Conservation (phyloP, 2,888 invertebrate genomes). For the Heliconius hortense region DNA sequence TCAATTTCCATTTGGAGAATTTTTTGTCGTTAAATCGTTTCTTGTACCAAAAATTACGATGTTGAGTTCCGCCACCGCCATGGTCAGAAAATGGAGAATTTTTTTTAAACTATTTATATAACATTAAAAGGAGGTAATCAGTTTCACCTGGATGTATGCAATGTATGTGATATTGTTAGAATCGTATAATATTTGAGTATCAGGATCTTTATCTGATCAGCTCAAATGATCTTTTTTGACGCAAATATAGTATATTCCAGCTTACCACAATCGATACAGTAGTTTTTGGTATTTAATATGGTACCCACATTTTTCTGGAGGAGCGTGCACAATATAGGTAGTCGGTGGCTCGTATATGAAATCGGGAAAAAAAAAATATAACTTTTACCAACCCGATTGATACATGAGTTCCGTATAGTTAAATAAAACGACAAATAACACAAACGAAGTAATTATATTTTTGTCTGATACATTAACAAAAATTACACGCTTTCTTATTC, state of each 20-base stretch:
- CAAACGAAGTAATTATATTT: neutral
- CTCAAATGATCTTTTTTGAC: too few relatives aligned
- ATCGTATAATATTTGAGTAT: too few relatives aligned
- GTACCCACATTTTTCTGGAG: too few relatives aligned
- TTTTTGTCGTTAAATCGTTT: too few relatives aligned
- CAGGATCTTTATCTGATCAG: too few relatives aligned
- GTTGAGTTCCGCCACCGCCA: neutral
- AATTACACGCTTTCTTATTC: conserved; percentile 19
- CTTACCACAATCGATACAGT: too few relatives aligned
- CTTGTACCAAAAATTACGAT: neutral
- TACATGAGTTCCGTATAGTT: neutral
- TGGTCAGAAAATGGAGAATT: neutral
- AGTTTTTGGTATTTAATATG: too few relatives aligned
- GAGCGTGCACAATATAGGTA: too few relatives aligned
- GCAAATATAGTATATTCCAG: too few relatives aligned
- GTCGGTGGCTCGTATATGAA: too few relatives aligned
- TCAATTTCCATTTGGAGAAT: neutral
- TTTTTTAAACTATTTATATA: neutral
- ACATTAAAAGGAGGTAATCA: neutral
- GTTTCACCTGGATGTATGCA: neutral
- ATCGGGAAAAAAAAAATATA: too few relatives aligned
- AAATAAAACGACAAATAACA: conserved; percentile 4
- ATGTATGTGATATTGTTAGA: neutral
- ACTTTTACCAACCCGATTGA: neutral
- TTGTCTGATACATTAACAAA: conserved; percentile 7